phyloP scores from a whole-genome alignment of 2,797 vertebrate genomes.

The Syncerus caffer region DNA sequence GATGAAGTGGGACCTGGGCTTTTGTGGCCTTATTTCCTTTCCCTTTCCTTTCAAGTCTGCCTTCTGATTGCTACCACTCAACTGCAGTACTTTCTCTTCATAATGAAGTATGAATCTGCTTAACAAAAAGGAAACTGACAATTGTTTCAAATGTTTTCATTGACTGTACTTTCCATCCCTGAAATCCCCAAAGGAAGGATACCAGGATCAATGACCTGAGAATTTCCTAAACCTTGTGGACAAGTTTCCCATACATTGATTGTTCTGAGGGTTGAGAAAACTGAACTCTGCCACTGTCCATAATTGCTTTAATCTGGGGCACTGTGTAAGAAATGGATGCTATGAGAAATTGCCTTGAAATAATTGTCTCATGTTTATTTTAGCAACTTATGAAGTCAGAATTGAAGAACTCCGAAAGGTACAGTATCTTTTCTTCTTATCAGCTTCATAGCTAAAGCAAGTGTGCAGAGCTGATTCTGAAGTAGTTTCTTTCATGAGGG shows the following conservation, averaged over 20 bases:
- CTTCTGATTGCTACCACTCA: not conserved
- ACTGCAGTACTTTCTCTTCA: not conserved
- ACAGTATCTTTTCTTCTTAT: conserved; percentile 18
- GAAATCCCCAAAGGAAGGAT: conserved; percentile 39
- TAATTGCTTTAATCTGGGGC: not conserved
- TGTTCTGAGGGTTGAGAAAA: not conserved
- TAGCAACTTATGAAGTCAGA: conserved; percentile 62
- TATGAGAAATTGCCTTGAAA: not conserved
- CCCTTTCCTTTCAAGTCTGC: not conserved
- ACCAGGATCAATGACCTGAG: not conserved
- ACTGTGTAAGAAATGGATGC: not conserved
- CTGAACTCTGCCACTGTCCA: not conserved
- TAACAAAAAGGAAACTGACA: not conserved
- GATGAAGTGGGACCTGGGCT: not conserved
- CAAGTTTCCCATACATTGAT: not conserved
- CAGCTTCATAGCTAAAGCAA: not conserved
- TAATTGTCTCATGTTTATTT: conserved; percentile 55
- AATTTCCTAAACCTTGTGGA: not conserved
- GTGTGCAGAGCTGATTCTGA: not conserved
- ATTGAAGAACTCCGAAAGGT: conserved; percentile 72
- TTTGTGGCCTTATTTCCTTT: not conserved
- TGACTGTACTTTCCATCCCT: not conserved
- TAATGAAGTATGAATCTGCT: not conserved
- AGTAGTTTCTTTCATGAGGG: not conserved
- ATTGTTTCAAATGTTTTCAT: not conserved